phyloP scores from a whole-genome alignment of 2,113 vertebrate species.

The Sylvietta virens region DNA sequence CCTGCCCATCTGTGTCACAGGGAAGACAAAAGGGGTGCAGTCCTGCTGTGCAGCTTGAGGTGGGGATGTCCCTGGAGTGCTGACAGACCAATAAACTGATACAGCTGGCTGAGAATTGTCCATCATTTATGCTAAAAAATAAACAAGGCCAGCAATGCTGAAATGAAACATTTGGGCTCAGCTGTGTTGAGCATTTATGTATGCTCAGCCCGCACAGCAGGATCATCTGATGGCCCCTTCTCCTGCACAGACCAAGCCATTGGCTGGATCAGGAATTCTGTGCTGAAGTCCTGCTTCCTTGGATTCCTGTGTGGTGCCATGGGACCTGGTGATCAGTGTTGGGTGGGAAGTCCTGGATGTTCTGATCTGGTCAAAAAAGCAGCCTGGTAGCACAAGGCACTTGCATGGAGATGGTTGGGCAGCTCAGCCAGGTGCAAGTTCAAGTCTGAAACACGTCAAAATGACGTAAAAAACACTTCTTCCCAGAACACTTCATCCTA shows the following conservation, averaged over 20 bases:
- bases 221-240: not conserved
- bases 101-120: not conserved
- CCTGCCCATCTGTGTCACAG: not conserved
- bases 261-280: not conserved
- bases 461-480: not conserved
- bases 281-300: not conserved
- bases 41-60: not conserved
- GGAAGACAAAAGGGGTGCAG: not conserved
- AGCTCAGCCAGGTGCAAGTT: not conserved
- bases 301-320: not conserved
- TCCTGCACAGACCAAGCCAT: not conserved
- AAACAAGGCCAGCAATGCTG: not conserved
- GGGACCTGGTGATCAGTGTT: not conserved
- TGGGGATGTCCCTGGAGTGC: not conserved
- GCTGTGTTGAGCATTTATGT: not conserved
- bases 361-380: not conserved
- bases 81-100: not conserved
- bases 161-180: not conserved
- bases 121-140: not conserved
- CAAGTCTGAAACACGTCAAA: not conserved
- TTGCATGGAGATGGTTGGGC: not conserved
- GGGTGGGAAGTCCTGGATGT: not conserved
- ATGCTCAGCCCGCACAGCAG: not conserved
- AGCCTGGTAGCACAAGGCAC: not conserved
- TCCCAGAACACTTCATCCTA: constrained; percentile 32